Evolutionary conservation across 2,888 invertebrate genomes (phyloP).

Genomic region (Mythimna vitellina): DNA sequence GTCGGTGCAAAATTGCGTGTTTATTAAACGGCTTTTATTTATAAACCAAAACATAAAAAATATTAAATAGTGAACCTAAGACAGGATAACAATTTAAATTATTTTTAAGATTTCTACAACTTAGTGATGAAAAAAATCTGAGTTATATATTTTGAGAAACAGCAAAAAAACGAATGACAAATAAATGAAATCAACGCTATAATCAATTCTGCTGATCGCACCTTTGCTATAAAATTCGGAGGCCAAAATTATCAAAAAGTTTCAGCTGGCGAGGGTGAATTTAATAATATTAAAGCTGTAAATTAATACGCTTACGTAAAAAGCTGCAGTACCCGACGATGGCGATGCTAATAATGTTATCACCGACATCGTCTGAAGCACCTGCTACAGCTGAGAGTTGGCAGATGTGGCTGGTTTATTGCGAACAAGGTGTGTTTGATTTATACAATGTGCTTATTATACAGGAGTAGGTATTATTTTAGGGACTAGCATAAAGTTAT

Average conservation of each 20-base stretch:
- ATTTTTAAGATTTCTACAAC: no score
- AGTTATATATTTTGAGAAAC: neutral
- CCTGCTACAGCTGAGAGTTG: constrained; percentile 48
- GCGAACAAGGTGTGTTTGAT: constrained; percentile 20
- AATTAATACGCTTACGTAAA: constrained; percentile 44
- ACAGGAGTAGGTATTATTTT: neutral
- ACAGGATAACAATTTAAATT: no score
- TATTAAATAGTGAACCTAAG: no score
- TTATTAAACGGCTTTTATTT: neutral
- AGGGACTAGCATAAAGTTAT: neutral
- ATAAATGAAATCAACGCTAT: neutral
- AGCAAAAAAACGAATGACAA: neutral
- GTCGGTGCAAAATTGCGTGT: constrained; percentile 9
- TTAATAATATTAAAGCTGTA: constrained; percentile 43
- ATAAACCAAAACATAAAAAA: no score
- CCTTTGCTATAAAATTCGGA: constrained; percentile 6
- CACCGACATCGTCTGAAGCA: constrained; percentile 17
- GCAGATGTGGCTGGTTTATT: constrained; percentile 42
- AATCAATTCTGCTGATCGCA: neutral
- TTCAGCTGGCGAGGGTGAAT: constrained; percentile 31
- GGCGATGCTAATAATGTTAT: constrained; percentile 47
- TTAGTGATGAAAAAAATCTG: neutral
- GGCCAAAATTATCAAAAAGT: constrained; percentile 14
- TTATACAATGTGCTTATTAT: constrained; percentile 30
- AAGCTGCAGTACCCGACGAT: constrained; percentile 38